phyloP scores from a whole-genome alignment of 2,797 vertebrate species.

The Alexandromys oeconomus region DNA sequence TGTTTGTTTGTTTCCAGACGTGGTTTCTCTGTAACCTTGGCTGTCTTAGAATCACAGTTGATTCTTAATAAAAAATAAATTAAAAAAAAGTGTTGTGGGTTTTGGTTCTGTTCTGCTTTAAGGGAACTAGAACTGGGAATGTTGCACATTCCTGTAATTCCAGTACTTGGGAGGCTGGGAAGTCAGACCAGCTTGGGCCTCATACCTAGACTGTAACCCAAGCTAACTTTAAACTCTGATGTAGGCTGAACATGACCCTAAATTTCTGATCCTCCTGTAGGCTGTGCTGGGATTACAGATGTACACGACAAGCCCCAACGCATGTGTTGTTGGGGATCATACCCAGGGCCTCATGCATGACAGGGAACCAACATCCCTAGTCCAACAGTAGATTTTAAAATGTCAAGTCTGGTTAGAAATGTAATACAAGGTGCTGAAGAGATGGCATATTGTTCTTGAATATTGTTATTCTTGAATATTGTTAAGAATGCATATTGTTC shows the following conservation, averaged over 20 bases:
- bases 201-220: background rate
- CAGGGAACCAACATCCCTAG: background rate
- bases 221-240: background rate
- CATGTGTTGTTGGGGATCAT: background rate
- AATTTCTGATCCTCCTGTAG: background rate
- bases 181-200: background rate
- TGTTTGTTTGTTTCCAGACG: too few relatives aligned
- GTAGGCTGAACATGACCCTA: background rate
- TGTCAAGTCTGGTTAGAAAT: conserved; percentile 20
- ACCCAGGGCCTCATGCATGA: background rate
- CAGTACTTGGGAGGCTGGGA: background rate
- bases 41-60: background rate
- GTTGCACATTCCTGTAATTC: background rate
- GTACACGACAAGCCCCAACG: background rate
- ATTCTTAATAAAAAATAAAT: background rate
- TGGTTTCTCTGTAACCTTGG: too few relatives aligned
- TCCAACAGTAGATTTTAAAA: background rate
- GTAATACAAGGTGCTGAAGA: background rate
- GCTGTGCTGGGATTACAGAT: background rate
- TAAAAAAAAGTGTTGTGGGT: background rate
- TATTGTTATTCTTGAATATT: too few relatives aligned
- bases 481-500: background rate
- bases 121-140: background rate
- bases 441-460: background rate
- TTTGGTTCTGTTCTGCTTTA: background rate